Base-by-base conservation (phyloP, 2,888 invertebrate genomes). In the Globia sparganii region DNA sequence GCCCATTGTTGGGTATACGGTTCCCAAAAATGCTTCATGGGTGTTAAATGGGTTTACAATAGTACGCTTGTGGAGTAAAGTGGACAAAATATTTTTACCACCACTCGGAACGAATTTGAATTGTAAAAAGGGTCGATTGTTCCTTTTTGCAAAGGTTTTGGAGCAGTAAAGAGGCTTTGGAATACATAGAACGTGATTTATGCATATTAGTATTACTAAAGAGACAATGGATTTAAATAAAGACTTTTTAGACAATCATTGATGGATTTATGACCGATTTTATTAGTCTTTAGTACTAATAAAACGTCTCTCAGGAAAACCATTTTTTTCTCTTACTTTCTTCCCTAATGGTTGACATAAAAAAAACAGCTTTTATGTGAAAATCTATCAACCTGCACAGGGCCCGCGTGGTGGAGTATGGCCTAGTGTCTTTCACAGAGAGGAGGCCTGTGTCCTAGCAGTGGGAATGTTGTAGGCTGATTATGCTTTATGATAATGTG, bases 11-110 rank as follows among this genome's bases (percentile, higher is more conserved):
- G 86, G 79, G 79, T 75, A 87, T 81, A 86, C 89, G 86, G 91
- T 96, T 96, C 94, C 93, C 91, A 91, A 94, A 95, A 95, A 92
- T 92, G 91, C 92, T 91, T 91, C 91, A 92, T 90, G 94, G 93
- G 92, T 93, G 93, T 93, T 92, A 93, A 92, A 92, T 88, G 88
- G 87, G 87, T 86, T 83, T 88, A 91, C 88, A 90, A 90, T 91
- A 90, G 89, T 88, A 92, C 92, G 91, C 92, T 92, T 92, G 91
- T 87, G 90, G 91, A 91, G 90, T 85, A 86, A 86, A 90, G 91
- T 90, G 91, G 92, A 94, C 94, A 95, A 92, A 96, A 96, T 96
- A 96, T 96, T 96, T 93, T 95, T 92, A 95, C 96, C 95, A 88
- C 95, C 89, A 90, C 87, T 92, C 90, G 94, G 94, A 91, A 93